phyloP scores from a whole-genome alignment of 1,140 invertebrate species.

The Matsumurasca onukii region DNA sequence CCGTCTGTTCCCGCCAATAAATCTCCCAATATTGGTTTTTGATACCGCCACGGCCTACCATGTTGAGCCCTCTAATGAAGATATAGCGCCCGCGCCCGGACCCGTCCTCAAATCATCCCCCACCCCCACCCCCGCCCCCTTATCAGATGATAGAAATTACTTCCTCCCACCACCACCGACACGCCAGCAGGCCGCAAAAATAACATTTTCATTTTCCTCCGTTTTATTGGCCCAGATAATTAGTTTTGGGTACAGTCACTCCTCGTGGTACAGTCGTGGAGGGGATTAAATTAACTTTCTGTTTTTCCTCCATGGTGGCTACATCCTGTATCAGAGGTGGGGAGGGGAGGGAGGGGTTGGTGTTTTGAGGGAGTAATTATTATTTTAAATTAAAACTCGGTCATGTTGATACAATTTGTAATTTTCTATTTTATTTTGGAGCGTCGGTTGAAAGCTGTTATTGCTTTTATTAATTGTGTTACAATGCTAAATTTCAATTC shows the following conservation, averaged over 20 bases:
- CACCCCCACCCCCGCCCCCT: not conserved
- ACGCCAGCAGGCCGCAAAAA: conserved; percentile 12
- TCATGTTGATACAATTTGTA: not conserved
- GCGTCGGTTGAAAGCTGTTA: not conserved
- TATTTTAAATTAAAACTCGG: not conserved
- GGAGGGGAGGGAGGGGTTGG: not conserved
- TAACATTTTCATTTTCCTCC: conserved; percentile 6
- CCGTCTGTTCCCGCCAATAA: conserved; percentile 3
- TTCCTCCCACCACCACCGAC: not conserved
- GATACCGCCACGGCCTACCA: conserved; percentile 10
- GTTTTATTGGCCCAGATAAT: not conserved
- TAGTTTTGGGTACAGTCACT: conserved; percentile 3
- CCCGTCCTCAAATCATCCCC: not conserved
- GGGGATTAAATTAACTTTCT: conserved; percentile 4
- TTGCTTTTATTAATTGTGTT: not conserved
- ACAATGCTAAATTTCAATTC: not conserved
- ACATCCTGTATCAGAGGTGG: not conserved
- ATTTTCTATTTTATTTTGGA: not conserved
- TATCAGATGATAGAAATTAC: conserved; percentile 4
- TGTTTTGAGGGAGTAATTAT: not conserved
- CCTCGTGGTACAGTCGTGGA: not conserved
- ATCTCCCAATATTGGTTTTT: conserved; percentile 16
- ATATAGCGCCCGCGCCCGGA: not conserved
- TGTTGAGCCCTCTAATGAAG: not conserved
- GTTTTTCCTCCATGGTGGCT: not conserved